phyloP scores from a whole-genome alignment of 2,888 invertebrate genomes.

The Amphimallon solstitiale region DNA sequence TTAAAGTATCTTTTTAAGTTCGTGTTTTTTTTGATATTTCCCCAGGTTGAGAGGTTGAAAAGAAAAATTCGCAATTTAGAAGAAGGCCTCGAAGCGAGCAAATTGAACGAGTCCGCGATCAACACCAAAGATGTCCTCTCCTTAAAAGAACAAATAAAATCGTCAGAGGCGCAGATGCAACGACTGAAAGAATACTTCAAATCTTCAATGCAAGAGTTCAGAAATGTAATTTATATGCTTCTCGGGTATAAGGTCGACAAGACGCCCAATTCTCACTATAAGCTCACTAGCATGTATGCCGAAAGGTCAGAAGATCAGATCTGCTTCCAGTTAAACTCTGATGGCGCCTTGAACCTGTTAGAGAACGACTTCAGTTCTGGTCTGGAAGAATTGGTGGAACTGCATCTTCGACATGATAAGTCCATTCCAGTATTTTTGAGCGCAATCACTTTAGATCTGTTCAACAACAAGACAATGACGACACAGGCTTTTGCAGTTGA shows the following conservation, averaged over 20 bases:
- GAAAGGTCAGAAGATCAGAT: conserved; percentile 85
- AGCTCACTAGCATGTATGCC: conserved; percentile 88
- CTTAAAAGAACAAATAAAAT: conserved; percentile 71
- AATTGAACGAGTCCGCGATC: conserved; percentile 57
- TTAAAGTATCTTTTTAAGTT: too few relatives aligned
- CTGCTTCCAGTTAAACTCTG: conserved; percentile 77
- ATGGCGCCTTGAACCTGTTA: conserved; percentile 83
- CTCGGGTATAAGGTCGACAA: conserved; percentile 90
- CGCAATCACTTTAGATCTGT: conserved; percentile 85
- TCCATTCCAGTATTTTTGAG: conserved; percentile 91
- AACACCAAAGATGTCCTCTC: conserved; percentile 66
- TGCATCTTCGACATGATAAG: conserved; percentile 80
- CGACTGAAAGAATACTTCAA: conserved; percentile 86
- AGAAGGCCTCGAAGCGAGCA: conserved; percentile 62
- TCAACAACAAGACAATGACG: conserved; percentile 74
- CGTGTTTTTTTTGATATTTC: conserved; percentile 2
- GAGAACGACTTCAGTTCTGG: conserved; percentile 85
- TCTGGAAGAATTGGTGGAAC: conserved; percentile 77
- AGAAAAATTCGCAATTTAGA: conserved; percentile 71
- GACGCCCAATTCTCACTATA: conserved; percentile 64
- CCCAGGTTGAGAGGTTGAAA: conserved; percentile 63
- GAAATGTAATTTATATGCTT: conserved; percentile 87
- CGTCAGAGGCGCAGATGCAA: conserved; percentile 72
- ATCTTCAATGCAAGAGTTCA: conserved; percentile 84
- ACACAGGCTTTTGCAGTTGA: conserved; percentile 25